A percentile compares a stretch with the other conserved stretches of the same genome.
Evolutionary conservation across 2,888 invertebrate species (phyloP).

Genomic region (Pseudococcus jackbeardsleyi): DNA sequence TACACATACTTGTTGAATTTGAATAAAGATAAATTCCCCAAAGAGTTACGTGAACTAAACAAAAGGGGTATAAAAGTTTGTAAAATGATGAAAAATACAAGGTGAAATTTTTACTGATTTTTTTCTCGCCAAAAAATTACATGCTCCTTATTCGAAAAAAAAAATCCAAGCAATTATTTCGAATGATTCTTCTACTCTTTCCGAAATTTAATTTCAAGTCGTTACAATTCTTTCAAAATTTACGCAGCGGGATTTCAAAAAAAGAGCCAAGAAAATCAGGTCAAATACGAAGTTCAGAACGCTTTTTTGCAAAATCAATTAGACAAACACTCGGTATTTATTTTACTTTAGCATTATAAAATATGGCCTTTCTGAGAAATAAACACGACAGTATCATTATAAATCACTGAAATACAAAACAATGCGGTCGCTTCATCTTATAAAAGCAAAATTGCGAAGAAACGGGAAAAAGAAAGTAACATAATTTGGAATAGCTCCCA

Average conservation of each 20-base stretch:
- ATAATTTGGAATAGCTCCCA: slow-evolving; percentile 5
- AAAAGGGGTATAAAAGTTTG: background rate
- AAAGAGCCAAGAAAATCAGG: background rate
- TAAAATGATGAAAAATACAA: background rate
- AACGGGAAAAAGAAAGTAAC: background rate
- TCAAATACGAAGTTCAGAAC: background rate
- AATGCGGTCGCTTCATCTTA: background rate
- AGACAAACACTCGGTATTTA: background rate
- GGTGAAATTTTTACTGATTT: background rate
- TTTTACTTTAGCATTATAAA: background rate
- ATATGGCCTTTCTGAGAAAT: background rate
- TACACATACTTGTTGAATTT: slow-evolving; percentile 33
- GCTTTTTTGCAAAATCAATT: background rate
- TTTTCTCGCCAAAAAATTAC: background rate
- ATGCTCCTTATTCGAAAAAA: background rate
- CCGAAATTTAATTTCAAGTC: too few relatives aligned
- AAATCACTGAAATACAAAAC: background rate
- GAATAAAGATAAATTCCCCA: slow-evolving; percentile 6
- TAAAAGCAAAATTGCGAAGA: background rate
- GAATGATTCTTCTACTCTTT: background rate
- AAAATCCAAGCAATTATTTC: background rate
- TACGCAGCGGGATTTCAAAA: too few relatives aligned
- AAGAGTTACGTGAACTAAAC: background rate
- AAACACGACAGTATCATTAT: background rate
- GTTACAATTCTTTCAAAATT: too few relatives aligned